A percentile compares a stretch with the other conserved stretches of the same genome.
These are phyloP conservation scores for Thysanoteuthis rhombus DNA, from an alignment of 2,888 invertebrate species.

Conservation along the genomic window DNA sequence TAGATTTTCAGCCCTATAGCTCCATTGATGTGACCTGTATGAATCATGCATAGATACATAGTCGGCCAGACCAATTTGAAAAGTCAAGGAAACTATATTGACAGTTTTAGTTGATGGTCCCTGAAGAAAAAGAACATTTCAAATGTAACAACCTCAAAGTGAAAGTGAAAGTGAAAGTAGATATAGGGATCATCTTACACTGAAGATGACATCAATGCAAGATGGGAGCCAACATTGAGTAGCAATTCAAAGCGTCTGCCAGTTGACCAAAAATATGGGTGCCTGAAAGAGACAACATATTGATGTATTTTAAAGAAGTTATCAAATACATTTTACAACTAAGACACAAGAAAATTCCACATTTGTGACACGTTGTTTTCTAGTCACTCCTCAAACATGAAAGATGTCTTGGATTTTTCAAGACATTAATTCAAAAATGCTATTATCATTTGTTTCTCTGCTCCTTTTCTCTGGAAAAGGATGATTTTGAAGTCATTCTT, in stretches of 20 bases:
- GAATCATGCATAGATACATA: no score
- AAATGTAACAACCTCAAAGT: neutral
- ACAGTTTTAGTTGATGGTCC: no score
- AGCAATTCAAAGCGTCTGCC: slow-evolving; percentile 57
- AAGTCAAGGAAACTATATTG: no score
- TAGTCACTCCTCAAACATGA: no score
- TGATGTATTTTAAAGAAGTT: no score
- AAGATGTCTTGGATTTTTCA: neutral
- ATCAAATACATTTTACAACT: no score
- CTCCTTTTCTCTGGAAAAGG: neutral
- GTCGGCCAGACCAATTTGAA: no score
- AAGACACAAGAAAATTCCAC: no score
- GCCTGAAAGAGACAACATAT: slow-evolving; percentile 43
- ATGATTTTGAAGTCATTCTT: neutral
- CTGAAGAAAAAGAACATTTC: no score
- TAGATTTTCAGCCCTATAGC: no score
- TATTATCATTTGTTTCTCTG: neutral
- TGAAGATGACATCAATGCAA: slow-evolving; percentile 48
- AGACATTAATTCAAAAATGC: neutral
- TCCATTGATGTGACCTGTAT: no score
- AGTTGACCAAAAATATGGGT: slow-evolving; percentile 62
- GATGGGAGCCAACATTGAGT: slow-evolving; percentile 56
- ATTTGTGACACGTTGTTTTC: no score
- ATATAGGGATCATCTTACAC: neutral
- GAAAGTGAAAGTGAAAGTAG: neutral